These are phyloP conservation scores for Drosophila aldrichi DNA, from an alignment of 2,888 invertebrate genomes.

Conservation along the genomic window DNA sequence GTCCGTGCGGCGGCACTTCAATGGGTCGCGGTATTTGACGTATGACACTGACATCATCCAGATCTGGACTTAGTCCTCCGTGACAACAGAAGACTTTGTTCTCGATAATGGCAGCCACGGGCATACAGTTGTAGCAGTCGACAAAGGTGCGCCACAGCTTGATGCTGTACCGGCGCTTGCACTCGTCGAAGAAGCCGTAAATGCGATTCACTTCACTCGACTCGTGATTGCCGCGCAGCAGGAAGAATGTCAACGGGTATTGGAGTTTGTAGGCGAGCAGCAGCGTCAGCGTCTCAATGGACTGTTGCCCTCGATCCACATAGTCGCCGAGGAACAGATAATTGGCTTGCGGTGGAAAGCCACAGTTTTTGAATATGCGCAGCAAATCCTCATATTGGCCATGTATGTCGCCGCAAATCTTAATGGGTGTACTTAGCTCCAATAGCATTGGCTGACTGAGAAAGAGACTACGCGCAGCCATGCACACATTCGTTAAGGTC, in stretches of 20 bases:
- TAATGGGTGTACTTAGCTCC: constrained; percentile 29
- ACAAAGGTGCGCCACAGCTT: constrained; percentile 43
- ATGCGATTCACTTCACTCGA: constrained; percentile 29
- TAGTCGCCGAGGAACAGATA: constrained; percentile 47
- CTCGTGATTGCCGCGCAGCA: constrained; percentile 44
- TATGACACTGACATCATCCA: constrained; percentile 19
- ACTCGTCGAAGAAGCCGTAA: constrained; percentile 44
- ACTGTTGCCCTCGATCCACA: constrained; percentile 37
- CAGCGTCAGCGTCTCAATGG: constrained; percentile 33
- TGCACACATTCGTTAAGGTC: constrained; percentile 7
- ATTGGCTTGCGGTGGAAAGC: constrained; percentile 17
- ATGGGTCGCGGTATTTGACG: constrained; percentile 18
- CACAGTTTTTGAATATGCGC: constrained; percentile 31
- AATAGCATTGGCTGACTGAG: constrained; percentile 37
- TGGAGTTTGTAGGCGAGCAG: constrained; percentile 40
- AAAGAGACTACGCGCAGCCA: constrained; percentile 15
- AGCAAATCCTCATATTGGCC: constrained; percentile 38
- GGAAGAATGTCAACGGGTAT: constrained; percentile 21
- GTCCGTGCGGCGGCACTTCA: constrained; percentile 24
- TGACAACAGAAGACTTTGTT: constrained; percentile 41
- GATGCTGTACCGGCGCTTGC: constrained; percentile 37
- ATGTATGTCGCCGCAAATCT: constrained; percentile 43
- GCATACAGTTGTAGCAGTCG: constrained; percentile 44
- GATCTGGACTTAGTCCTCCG: constrained; percentile 34
- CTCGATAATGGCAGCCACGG: constrained; percentile 39